Evolutionary conservation across 2,888 invertebrate genomes (phyloP).

Genomic region (Xylota segnis): DNA sequence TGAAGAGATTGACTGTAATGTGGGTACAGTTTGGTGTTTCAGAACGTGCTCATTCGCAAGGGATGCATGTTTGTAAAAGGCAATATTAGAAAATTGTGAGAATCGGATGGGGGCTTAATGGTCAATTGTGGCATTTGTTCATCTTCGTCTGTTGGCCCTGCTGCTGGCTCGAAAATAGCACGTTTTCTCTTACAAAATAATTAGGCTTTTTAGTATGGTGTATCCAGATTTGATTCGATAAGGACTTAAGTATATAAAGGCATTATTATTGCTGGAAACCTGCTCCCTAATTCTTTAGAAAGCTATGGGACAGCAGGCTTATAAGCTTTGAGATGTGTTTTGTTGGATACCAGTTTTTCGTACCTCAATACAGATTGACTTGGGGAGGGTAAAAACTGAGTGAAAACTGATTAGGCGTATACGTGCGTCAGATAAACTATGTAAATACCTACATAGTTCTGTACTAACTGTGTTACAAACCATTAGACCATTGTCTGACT

Average conservation of each 20-base stretch:
- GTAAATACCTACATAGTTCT: too few relatives aligned
- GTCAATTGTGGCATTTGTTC: background rate
- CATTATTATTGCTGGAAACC: too few relatives aligned
- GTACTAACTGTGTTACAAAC: too few relatives aligned
- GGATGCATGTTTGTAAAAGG: background rate
- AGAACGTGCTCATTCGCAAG: background rate
- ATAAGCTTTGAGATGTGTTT: too few relatives aligned
- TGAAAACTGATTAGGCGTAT: too few relatives aligned
- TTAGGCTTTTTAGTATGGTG: background rate
- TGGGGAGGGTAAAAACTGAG: too few relatives aligned
- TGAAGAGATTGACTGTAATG: conserved; percentile 7
- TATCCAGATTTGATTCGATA: background rate
- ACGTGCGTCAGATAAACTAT: too few relatives aligned
- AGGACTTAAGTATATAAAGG: background rate
- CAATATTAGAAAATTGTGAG: conserved; percentile 1
- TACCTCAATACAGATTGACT: too few relatives aligned
- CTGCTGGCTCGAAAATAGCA: background rate
- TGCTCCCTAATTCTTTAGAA: too few relatives aligned
- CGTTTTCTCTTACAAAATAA: background rate
- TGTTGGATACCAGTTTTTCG: too few relatives aligned
- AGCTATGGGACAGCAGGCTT: too few relatives aligned
- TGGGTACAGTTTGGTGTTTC: conserved; percentile 8
- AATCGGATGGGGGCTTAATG: background rate
- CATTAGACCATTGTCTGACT: too few relatives aligned
- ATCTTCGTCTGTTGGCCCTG: background rate